Conservation (phyloP, 1,140 invertebrate species). For the Leptinotarsa undecemlineata region DNA sequence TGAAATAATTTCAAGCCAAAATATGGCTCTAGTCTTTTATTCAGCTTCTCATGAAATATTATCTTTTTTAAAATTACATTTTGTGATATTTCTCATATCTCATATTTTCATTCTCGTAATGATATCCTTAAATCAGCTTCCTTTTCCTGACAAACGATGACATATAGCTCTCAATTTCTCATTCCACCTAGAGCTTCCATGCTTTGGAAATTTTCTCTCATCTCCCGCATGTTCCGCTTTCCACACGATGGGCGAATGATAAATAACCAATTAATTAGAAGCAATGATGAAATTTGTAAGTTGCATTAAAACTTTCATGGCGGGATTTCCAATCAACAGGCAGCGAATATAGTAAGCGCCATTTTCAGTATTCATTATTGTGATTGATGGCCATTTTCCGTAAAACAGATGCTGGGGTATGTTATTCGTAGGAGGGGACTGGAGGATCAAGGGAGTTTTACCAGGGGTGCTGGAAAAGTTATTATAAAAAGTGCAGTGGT, state of each 20-base stretch:
- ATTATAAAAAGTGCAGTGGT: too few species aligned
- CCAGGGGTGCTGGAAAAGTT: too few species aligned
- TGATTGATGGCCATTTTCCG: not conserved
- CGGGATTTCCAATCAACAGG: constrained; percentile 7
- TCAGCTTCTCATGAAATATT: too few species aligned
- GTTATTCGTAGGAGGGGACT: not conserved
- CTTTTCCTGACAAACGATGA: too few species aligned
- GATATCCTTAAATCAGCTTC: too few species aligned
- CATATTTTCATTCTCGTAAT: too few species aligned
- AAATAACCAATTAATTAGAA: constrained; percentile 1
- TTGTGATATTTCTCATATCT: too few species aligned
- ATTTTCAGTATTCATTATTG: not conserved
- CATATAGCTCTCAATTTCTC: too few species aligned
- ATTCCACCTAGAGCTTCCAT: too few species aligned
- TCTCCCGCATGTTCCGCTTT: not conserved
- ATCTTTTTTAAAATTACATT: too few species aligned
- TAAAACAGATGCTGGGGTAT: not conserved
- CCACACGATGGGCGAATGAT: not conserved
- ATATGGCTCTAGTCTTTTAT: too few species aligned
- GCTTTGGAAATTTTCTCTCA: not conserved
- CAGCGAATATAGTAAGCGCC: not conserved
- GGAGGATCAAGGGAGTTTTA: not conserved
- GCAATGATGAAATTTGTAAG: not conserved
- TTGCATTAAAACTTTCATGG: constrained; percentile 1
- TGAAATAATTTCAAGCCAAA: too few species aligned